Base-by-base conservation (phyloP, 2,113 vertebrate species). In the Pseudolaguvia tuberculata region DNA sequence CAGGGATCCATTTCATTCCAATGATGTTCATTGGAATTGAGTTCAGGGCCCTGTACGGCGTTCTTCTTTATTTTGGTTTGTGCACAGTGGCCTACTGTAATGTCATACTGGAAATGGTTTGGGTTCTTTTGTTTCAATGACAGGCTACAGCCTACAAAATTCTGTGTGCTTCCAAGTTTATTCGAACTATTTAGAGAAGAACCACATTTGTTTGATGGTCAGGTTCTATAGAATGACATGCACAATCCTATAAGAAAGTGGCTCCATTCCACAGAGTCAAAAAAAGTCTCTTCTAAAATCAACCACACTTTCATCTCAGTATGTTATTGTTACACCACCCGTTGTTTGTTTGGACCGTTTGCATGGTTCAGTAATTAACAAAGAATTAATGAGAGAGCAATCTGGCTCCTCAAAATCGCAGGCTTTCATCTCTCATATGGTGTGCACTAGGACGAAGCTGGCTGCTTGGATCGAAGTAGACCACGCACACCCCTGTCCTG, bases 341-440 rank as follows among this genome's bases (percentile, higher is more conserved):
- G n/a, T 31, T 10, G 55, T 80, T 76, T 53, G 71, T 77, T 61
- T 68, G 69, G 27, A 29, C 45, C 11, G 57, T 57, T 67, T 75
- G 21, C 50, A 57, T 55, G 55, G 39, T 50, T 48, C 45, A 42
- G 35, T 58, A 55, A 50, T 67, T 27, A 48, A 51, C 65, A 27
- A 39, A 59, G 13, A 58, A 69, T 57, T 72, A 57, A 18, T 56
- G 62, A 70, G 66, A 39, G 10, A 35, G 61, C 39, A 58, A 55
- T 42, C 72, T 68, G 76, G 72, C 76, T 31, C 20, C 31, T 23
- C 39, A 45, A 71, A 75, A 78, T 68, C 58, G 47, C 51, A 59
- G 59, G 69, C 72, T 78, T 81, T 81, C 68, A 81, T 81, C 80
- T 81, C 72, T 78, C 76, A 81, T 78, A 73, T 78, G 80, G 80